Base-by-base conservation (phyloP, 2,888 invertebrate genomes). In the Geotrupes spiniger region DNA sequence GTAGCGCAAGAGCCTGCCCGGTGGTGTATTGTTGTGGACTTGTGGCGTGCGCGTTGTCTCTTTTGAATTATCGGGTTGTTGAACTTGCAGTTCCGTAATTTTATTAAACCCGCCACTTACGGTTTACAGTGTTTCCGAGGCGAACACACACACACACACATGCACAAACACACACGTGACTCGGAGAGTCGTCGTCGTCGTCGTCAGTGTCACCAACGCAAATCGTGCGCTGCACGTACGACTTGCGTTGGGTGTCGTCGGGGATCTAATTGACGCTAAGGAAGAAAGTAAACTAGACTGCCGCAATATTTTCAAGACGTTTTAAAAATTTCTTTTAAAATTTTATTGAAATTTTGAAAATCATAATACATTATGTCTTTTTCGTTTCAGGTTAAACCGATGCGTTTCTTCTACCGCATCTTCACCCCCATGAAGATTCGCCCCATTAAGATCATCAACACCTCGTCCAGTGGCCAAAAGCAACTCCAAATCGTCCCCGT, bases 331-430 rank as follows among this genome's bases (percentile, higher is more conserved):
- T 21, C 21, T 21, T 21, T 21, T 21, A n/a, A n/a, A n/a, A n/a
- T n/a, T n/a, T n/a, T n/a, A n/a, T n/a, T n/a, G n/a, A n/a, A n/a
- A n/a, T n/a, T n/a, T n/a, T n/a, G n/a, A n/a, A 12, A 28, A 15
- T 25, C 5, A 8, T 14, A 33, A 33, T 5, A 2, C 12, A 33
- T 29, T 40, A 16, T 41, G 41, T 46, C 29, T 43, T 36, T 43
- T 56, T 51, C 52, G 54, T 63, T 62, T 14, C 72, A 84, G 84
- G 74, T 76, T 36, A 78, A 79, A 44, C 84, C 84, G 9, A 78
- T 85, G 78, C 72, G 79, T 48, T 82, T 85, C 65, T 81, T 78
- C 68, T 84, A 83, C 66, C 76, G 81, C 36, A 82, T 85, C 54
- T 74, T 73, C 63, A 72, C 68, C 1, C 73, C 71, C 1, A 54